These are phyloP conservation scores for Colius striatus DNA, from an alignment of 2,113 vertebrate genomes.

Conservation along the genomic window DNA sequence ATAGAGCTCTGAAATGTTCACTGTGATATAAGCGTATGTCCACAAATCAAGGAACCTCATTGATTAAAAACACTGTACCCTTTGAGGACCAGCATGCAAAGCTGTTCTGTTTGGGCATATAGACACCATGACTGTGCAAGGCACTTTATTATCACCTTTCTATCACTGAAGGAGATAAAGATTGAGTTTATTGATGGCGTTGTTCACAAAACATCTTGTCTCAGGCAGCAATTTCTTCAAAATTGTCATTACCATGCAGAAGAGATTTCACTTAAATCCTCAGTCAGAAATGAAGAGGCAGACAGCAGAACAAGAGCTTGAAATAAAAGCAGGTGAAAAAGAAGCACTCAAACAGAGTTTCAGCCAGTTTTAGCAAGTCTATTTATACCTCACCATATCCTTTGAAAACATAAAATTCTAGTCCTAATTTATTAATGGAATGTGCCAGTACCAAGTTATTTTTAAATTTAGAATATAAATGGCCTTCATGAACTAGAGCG, in stretches of 20 bases:
- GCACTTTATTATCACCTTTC: not conserved
- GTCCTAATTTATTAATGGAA: constrained; percentile 76
- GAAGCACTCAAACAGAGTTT: constrained; percentile 57
- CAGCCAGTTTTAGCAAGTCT: constrained; percentile 39
- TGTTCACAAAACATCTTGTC: not conserved
- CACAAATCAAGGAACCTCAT: not conserved
- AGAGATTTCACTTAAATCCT: not conserved
- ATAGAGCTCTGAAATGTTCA: not conserved
- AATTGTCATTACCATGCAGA: not conserved
- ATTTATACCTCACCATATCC: constrained; percentile 64
- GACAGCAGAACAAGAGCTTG: not conserved
- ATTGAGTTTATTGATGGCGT: not conserved
- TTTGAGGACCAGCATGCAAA: not conserved
- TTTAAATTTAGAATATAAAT: constrained; percentile 79
- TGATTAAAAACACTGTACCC: not conserved
- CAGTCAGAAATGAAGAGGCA: not conserved
- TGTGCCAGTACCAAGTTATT: constrained; percentile 72
- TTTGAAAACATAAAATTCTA: constrained; percentile 71
- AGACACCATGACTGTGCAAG: not conserved
- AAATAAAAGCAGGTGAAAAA: constrained; percentile 63
- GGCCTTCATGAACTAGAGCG: constrained; percentile 76
- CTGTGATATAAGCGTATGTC: not conserved
- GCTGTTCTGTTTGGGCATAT: not conserved
- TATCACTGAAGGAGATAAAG: not conserved
- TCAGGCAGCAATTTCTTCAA: not conserved